These are phyloP conservation scores for Morinoia aosen DNA, from an alignment of 2,888 invertebrate species.

Conservation along the genomic window DNA sequence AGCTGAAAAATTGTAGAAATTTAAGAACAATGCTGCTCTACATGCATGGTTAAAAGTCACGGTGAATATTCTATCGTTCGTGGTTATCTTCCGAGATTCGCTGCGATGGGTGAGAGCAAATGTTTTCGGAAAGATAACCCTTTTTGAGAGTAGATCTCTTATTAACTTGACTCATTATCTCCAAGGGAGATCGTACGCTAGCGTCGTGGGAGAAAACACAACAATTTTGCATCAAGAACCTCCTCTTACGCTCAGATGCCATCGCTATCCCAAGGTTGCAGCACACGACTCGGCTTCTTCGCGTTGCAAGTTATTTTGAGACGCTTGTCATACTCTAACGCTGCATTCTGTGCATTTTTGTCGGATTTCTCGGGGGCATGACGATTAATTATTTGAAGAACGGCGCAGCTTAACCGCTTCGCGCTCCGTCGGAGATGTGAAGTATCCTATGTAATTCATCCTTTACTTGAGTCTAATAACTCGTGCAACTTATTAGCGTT, in stretches of 20 bases:
- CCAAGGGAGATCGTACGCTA: not conserved
- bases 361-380: not conserved
- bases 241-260: not conserved
- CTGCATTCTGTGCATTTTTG: constrained; percentile 3
- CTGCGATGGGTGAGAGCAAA: not conserved
- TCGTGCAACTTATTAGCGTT: not conserved
- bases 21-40: not conserved
- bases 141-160: not conserved
- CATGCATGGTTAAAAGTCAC: not conserved
- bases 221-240: not conserved
- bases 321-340: not conserved
- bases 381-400: constrained; percentile 7
- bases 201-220: not conserved
- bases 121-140: not conserved
- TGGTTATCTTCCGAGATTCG: not conserved
- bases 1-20: too few relatives aligned
- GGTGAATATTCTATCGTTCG: not conserved
- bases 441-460: not conserved
- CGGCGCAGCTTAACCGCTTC: not conserved
- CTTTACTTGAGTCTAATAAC: not conserved
- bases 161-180: not conserved
- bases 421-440: not conserved
- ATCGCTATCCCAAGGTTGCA: not conserved
- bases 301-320: not conserved
- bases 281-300: not conserved